A percentile compares a stretch with the other conserved stretches of the same genome.
Evolutionary conservation across 2,797 vertebrate species (phyloP).

Genomic region (Scomberomorus guttatus): DNA sequence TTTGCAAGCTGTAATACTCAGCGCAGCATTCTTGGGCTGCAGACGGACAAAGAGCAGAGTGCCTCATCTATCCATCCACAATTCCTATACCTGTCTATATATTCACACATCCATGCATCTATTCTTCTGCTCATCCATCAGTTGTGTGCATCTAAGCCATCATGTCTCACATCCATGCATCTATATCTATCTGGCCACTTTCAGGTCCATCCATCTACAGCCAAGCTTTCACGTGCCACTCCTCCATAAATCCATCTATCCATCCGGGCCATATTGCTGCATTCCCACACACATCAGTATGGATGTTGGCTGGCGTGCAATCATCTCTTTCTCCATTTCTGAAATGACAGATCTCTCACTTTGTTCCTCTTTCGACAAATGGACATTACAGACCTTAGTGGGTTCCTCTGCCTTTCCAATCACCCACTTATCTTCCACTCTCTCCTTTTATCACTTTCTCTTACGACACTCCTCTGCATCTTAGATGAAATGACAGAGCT

Average conservation of each 20-base stretch:
- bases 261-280: slow-evolving; percentile 34
- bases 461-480: slow-evolving; percentile 51
- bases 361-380: slow-evolving; percentile 58
- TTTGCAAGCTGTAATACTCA: not conserved
- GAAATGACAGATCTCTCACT: slow-evolving; percentile 62
- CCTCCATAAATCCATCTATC: slow-evolving; percentile 42
- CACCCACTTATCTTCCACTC: slow-evolving; percentile 56
- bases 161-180: slow-evolving; percentile 36
- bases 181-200: slow-evolving; percentile 44
- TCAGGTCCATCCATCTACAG: slow-evolving; percentile 48
- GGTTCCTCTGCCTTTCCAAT: slow-evolving; percentile 57
- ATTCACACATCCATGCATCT: slow-evolving; percentile 42
- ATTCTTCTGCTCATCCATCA: slow-evolving; percentile 52
- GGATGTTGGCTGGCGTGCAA: slow-evolving; percentile 57
- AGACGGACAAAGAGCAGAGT: slow-evolving; percentile 16
- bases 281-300: slow-evolving; percentile 47
- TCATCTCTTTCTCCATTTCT: slow-evolving; percentile 52
- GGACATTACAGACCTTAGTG: slow-evolving; percentile 52
- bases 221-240: slow-evolving; percentile 38
- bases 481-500: slow-evolving; percentile 50
- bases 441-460: slow-evolving; percentile 29
- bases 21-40: not conserved
- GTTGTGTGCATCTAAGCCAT: slow-evolving; percentile 28
- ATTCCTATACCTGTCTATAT: slow-evolving; percentile 34
- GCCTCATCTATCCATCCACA: slow-evolving; percentile 21